Base-by-base conservation (phyloP, 2,113 vertebrate genomes). In the Rhegmatorhina hoffmannsi region DNA sequence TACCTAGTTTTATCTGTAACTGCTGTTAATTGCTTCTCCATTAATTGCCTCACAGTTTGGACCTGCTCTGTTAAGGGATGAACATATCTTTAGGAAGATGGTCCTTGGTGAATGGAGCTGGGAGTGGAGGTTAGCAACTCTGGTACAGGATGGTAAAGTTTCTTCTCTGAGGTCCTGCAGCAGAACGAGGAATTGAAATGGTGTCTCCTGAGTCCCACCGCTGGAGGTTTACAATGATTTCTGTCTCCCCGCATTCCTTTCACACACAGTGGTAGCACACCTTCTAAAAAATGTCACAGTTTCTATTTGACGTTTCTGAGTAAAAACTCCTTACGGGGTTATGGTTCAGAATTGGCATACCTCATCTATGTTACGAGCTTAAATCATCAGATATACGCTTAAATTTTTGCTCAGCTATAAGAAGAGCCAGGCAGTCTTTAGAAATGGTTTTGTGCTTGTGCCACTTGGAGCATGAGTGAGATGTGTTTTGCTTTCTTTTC, bases 1-100 rank as follows among this genome's bases (percentile, higher is more conserved):
- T 70, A 66, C 19, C 11, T 62, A n/a, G 38, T 29, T 62, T 40
- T 29, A 49, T 28, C 10, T 52, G 29, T 33, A 81, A 49, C 21
- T 34, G 40, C n/a, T 64, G 11, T 69, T 86, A 55, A 18, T 36
- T 70, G 10, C 0, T 0, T 3, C 3, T 10, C 8, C 7, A 7
- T 84, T 85, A 56, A 28, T 17, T 83, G 6, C 17, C 12, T 84
- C 76, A 25, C 49, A 56, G 8, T 80, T 53, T 58, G 9, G 31
- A 11, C 15, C 33, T 67, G 23, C 9, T 53, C 1, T 72, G 11
- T 75, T 72, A 34, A 43, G 20, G 9, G 33, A 17, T 62, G 67
- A 64, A 40, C 2, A 31, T 25, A 36, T 34, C 20, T 78, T 81
- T 53, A 50, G 34, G 19, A 19, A 72, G 11, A 38, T 6, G 5